Conservation (phyloP, 2,797 vertebrate genomes). For the Sciaenops ocellatus region DNA sequence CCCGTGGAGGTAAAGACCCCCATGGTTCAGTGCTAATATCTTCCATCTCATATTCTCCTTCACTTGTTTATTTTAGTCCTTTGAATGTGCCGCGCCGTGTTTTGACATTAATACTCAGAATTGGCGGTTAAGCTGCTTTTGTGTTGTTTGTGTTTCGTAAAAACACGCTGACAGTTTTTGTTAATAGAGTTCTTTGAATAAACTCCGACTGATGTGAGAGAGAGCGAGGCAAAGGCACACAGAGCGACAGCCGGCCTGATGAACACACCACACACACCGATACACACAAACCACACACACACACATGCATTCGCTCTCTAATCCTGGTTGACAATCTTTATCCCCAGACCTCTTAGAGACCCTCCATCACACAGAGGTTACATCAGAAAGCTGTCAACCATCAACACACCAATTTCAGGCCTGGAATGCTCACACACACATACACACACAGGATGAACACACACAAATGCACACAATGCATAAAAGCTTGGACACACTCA, state of each 20-base stretch:
- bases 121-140: neutral
- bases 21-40: neutral
- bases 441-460: neutral
- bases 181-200: constrained; percentile 41
- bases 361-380: constrained; percentile 57
- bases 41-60: neutral
- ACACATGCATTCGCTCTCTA: constrained; percentile 19
- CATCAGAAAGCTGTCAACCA: constrained; percentile 59
- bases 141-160: neutral
- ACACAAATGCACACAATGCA: neutral
- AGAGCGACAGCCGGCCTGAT: constrained; percentile 24
- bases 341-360: constrained; percentile 62
- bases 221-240: neutral
- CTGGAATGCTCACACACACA: neutral
- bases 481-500: neutral
- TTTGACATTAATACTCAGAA: neutral
- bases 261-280: constrained; percentile 19
- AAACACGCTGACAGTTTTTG: constrained; percentile 2
- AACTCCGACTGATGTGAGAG: constrained; percentile 8
- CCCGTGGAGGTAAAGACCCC: too few species aligned
- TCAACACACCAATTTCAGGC: constrained; percentile 58
- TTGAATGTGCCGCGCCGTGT: neutral
- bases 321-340: constrained; percentile 66
- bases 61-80: neutral
- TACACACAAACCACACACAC: neutral